These are phyloP conservation scores for Bovichtus diacanthus DNA, from an alignment of 2,797 vertebrate species.

Conservation along the genomic window DNA sequence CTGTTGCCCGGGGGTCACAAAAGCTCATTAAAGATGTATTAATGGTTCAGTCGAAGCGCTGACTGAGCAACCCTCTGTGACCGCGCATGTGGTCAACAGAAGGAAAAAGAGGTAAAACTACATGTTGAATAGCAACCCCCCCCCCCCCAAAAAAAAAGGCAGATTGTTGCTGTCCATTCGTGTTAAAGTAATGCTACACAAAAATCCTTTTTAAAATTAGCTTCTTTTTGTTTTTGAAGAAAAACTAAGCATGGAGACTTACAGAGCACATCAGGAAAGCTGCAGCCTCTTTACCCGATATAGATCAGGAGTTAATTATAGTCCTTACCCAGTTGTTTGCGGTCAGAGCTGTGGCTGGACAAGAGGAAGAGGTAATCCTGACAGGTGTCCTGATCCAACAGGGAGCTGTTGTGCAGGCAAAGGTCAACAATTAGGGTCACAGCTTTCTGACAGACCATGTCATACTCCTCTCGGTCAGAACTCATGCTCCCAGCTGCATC, in stretches of 20 bases:
- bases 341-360: slow-evolving; percentile 76
- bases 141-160: too few relatives aligned
- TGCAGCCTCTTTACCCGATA: slow-evolving; percentile 1
- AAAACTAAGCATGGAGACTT: neutral
- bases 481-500: slow-evolving; percentile 88
- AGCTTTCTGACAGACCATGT: slow-evolving; percentile 88
- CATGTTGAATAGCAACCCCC: neutral
- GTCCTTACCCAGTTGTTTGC: slow-evolving; percentile 77
- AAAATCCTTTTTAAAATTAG: slow-evolving; percentile 4
- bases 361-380: slow-evolving; percentile 86
- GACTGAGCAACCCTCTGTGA: slow-evolving; percentile 27
- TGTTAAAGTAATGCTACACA: neutral
- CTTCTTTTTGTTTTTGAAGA: slow-evolving; percentile 5
- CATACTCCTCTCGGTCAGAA: slow-evolving; percentile 85
- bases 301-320: slow-evolving; percentile 31
- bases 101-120: slow-evolving; percentile 7
- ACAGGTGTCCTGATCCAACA: slow-evolving; percentile 84
- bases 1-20: slow-evolving; percentile 54
- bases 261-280: slow-evolving; percentile 24
- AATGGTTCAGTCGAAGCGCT: slow-evolving; percentile 48
- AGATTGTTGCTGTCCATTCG: neutral
- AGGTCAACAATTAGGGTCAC: slow-evolving; percentile 89
- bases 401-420: slow-evolving; percentile 84
- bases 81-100: slow-evolving; percentile 18
- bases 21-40: slow-evolving; percentile 75